Evolutionary conservation across 2,797 vertebrate genomes (phyloP).

Genomic region (Euphonia xanthogaster): DNA sequence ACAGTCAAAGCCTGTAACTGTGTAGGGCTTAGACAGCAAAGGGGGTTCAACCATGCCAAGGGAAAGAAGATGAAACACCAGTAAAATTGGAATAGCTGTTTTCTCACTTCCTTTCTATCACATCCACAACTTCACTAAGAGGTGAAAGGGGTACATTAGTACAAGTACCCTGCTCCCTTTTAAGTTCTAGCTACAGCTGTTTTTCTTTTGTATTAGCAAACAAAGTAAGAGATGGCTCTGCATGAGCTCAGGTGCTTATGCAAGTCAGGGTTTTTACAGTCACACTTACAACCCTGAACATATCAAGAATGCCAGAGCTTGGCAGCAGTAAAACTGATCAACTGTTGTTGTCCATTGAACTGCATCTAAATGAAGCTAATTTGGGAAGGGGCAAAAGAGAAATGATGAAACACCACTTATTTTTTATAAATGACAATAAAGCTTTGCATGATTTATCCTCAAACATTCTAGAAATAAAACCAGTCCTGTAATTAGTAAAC

Average conservation of each 20-base stretch:
- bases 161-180: background rate
- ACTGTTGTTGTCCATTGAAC: background rate
- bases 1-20: background rate
- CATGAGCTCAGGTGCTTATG: fast-evolving
- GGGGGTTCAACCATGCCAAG: fast-evolving
- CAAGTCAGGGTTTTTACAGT: background rate
- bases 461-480: background rate
- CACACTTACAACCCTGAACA: background rate
- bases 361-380: background rate
- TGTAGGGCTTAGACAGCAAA: fast-evolving
- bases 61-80: background rate
- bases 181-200: background rate
- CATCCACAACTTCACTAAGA: fast-evolving
- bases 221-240: background rate
- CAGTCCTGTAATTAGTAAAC: background rate
- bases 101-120: background rate
- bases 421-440: background rate
- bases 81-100: fast-evolving
- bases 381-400: background rate
- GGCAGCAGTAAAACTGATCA: background rate
- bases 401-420: background rate
- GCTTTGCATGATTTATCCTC: background rate
- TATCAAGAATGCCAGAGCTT: background rate
- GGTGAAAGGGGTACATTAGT: background rate
- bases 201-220: background rate